A percentile compares a stretch with the other conserved stretches of the same genome.
phyloP scores from a whole-genome alignment of 2,888 invertebrate species.

The Tenodera sinensis region DNA sequence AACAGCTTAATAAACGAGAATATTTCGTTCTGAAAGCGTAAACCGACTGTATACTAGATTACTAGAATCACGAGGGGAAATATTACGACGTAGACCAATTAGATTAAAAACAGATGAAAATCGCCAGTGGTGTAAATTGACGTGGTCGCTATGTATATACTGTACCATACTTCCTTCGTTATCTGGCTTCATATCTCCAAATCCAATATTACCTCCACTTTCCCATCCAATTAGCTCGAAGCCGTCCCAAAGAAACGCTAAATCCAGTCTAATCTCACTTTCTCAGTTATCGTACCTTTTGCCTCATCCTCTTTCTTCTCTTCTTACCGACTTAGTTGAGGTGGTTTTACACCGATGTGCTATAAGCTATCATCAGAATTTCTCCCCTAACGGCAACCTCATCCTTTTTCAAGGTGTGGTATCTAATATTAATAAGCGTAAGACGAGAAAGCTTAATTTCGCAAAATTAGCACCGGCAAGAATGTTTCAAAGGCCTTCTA shows the following conservation, averaged over 20 bases:
- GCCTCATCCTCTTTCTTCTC: neutral
- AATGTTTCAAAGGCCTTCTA: neutral
- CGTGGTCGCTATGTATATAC: no score
- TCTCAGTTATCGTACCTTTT: neutral
- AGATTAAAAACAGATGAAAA: neutral
- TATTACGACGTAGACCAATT: neutral
- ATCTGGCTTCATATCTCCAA: neutral
- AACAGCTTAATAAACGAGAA: no score
- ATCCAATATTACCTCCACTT: neutral
- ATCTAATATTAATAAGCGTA: neutral
- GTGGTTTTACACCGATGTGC: neutral
- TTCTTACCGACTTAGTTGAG: neutral
- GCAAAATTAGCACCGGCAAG: neutral
- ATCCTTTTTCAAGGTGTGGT: neutral
- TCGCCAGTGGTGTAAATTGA: no score
- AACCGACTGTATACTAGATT: no score
- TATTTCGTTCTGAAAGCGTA: no score
- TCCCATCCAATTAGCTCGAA: neutral
- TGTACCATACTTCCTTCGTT: neutral
- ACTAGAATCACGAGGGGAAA: no score
- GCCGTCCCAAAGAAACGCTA: constrained; percentile 1
- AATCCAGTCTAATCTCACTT: constrained; percentile 1
- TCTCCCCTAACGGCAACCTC: neutral
- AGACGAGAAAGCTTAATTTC: neutral
- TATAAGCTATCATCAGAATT: neutral